Evolutionary conservation across 2,888 invertebrate species (phyloP), one percentile per base, ranked within the genome.

Genomic region (Agrochola macilenta): DNA sequence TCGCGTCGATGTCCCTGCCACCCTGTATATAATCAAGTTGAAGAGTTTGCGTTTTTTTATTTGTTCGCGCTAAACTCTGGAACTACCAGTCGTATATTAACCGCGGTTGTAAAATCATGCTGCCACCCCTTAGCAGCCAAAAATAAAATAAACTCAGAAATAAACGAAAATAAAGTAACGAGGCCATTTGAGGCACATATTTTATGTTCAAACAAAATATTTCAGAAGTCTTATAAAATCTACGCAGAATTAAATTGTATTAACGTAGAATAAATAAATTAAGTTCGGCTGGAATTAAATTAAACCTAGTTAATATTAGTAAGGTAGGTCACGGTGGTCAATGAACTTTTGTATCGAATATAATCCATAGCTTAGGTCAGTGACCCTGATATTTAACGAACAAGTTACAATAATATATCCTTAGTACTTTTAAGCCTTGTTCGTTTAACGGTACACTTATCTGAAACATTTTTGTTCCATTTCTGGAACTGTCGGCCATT

Each of bases 251-350:
- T 35, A 17, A 52, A 74, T 74, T 73, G 2, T 39, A 60, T 39
- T 58, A 58, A 35, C 57, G 9, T 26, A 49, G 14, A n/a, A 46
- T 63, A 54, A 63, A 76, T 54, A 46, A 76, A 35, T 12, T 14
- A n/a, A 23, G 49, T 60, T 52, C 23, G 17, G 26, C 23, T 26
- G 23, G 26, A 49, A 17, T 52, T 73, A 26, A 17, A 75, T 75
- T 35, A 57, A 49, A 35, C 3, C 39, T 58, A 2, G 12, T 49
- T 35, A n/a, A n/a, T 64, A 49, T 77, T 23, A 57, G 35, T 11
- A 39, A 39, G 12, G n/a, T 23, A 30, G 65, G 49, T 30, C 46
- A 57, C 8, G 5, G 12, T 57, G 54, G 35, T 64, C 26, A 60
- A 14, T 9, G n/a, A 77, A 58, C 49, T 60, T 49, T 52, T 30